Evolutionary conservation across 1,140 invertebrate species (phyloP), one percentile per base, ranked within the genome.

Genomic region (Bradysia coprophila): DNA sequence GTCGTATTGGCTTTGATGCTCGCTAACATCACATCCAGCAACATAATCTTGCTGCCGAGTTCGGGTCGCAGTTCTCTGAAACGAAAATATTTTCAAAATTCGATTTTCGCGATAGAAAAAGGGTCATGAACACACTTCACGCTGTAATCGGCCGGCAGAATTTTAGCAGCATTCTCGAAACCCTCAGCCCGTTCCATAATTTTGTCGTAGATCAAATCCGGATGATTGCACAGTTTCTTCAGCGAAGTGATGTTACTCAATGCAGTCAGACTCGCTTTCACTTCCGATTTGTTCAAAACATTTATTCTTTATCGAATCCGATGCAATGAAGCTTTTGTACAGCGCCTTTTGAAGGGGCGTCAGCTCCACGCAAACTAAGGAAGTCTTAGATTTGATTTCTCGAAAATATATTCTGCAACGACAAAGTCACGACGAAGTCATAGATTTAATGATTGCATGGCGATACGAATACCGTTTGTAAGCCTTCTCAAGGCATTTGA

Each of bases 221-320:
- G 95, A 71, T 98, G 95, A 66, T 95, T 98, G 61, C 94, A 98
- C 1, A 99, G 63, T 61, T 99, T 98, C 59, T 99, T 98, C 10
- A 99, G 65, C 36, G 80, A 79, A 16, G 93, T 98, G 32, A 99
- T 98, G 45, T 89, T 84, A 2, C 91, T 79, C 4, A 98, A 62
- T 9, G 88, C 82, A 45, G 85, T 89, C 1, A 87, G 59, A 43
- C 65, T 28, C 13, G 24, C 24, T 28, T 28, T 28, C 6, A 28
- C 24, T 28, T 28, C 24, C 6, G 24, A 28, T 28, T 28, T 28
- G 6, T 28, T 62, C 21, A 54, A 50, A 38, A 81, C 64, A 44
- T 73, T 76, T 51, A n/a, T 70, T 77, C 46, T 72, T 70, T 31
- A 91, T 75, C 43, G 78, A 71, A 59, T 94, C 87, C 10, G 87